Conservation (phyloP, 2,797 vertebrate species). For the Enteromius thamalakanensis region DNA sequence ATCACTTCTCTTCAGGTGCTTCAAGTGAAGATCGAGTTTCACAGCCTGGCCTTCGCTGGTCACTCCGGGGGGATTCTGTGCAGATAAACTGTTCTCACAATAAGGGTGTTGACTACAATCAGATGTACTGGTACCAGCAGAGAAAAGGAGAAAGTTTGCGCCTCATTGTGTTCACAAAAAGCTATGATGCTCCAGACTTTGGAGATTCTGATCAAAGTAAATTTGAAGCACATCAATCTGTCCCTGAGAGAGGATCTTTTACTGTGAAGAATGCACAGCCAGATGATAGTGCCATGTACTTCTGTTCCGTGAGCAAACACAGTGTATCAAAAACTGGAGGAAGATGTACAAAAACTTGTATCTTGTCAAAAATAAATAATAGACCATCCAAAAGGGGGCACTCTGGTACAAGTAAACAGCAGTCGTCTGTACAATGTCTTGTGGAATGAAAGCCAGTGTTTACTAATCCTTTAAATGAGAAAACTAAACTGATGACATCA, state of each 20-base stretch:
- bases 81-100: constrained; percentile 65
- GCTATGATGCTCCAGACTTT: constrained; percentile 25
- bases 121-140: constrained; percentile 72
- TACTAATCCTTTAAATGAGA: neutral
- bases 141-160: constrained; percentile 56
- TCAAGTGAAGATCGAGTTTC: neutral
- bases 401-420: neutral
- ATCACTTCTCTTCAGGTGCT: neutral
- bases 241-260: constrained; percentile 47
- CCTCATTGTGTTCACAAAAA: constrained; percentile 31
- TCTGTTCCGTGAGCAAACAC: constrained; percentile 61
- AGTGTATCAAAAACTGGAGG: constrained; percentile 47
- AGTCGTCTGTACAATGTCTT: neutral
- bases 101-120: rapidly evolving
- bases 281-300: neutral
- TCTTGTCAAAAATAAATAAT: neutral
- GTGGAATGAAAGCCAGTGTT: too few species aligned
- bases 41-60: constrained; percentile 46
- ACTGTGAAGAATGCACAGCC: constrained; percentile 38
- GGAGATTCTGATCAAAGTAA: constrained; percentile 19
- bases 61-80: neutral
- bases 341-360: neutral
- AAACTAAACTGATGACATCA: constrained; percentile 6
- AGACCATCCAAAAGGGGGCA: neutral
- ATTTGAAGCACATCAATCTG: constrained; percentile 44